Percentiles rank a stretch among this genome's conserved stretches.
These are phyloP conservation scores for Drosophila hydei DNA, from an alignment of 1,140 invertebrate genomes.

Conservation along the genomic window DNA sequence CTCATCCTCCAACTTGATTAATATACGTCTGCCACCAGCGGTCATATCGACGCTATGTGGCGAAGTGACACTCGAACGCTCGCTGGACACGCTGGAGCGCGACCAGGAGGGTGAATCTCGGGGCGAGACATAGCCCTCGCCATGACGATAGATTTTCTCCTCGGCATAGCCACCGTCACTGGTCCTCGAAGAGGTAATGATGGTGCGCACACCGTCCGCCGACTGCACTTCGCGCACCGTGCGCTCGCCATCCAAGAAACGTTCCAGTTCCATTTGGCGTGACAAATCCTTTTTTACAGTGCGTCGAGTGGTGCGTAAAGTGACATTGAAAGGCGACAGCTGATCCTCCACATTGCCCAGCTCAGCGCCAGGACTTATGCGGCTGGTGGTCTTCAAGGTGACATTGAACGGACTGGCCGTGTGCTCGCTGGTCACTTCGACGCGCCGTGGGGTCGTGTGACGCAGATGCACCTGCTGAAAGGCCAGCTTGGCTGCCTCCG, in stretches of 20 bases:
- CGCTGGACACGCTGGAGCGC: constrained; percentile 67
- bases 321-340: constrained; percentile 85
- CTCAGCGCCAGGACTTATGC: constrained; percentile 65
- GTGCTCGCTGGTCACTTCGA: constrained; percentile 68
- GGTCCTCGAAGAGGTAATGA: constrained; percentile 79
- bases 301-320: constrained; percentile 68
- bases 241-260: constrained; percentile 70
- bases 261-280: constrained; percentile 56
- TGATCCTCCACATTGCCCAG: constrained; percentile 87
- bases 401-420: constrained; percentile 73
- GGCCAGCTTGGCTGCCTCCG: constrained; percentile 85
- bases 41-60: constrained; percentile 75
- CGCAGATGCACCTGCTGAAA: constrained; percentile 86
- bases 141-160: constrained; percentile 79
- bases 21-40: constrained; percentile 71
- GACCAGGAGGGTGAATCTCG: constrained; percentile 70
- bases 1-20: constrained; percentile 77
- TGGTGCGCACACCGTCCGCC: constrained; percentile 75
- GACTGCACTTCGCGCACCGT: constrained; percentile 67
- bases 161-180: constrained; percentile 75
- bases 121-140: constrained; percentile 78
- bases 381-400: constrained; percentile 72
- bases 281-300: constrained; percentile 51
- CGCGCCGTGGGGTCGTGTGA: constrained; percentile 84
- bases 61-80: constrained; percentile 71